These are phyloP conservation scores for Perccottus glenii DNA, from an alignment of 2,113 vertebrate genomes.

Conservation along the genomic window DNA sequence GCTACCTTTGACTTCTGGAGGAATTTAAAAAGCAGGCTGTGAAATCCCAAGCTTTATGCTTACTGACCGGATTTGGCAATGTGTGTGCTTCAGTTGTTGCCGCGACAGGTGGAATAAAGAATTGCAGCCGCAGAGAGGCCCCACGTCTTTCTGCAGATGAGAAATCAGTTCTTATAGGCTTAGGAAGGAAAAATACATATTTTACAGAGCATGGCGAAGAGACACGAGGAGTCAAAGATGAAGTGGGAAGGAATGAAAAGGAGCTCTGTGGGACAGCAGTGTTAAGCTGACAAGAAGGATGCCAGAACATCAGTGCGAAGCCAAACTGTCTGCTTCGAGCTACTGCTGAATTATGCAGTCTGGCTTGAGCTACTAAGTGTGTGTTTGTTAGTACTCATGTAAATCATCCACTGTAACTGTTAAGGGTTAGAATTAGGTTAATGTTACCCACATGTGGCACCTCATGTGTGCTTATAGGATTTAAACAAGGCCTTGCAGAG, in stretches of 20 bases:
- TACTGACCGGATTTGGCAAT: conserved; percentile 22
- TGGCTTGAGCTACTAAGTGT: conserved; percentile 19
- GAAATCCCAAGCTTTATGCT: conserved; percentile 19
- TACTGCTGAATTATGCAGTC: conserved; percentile 65
- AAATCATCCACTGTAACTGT: background rate
- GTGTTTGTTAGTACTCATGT: conserved; percentile 12
- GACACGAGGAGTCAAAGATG: conserved; percentile 43
- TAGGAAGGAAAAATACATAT: conserved; percentile 60
- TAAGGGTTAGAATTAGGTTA: background rate
- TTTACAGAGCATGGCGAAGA: conserved; percentile 59
- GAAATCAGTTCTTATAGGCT: conserved; percentile 52
- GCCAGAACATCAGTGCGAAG: conserved; percentile 67
- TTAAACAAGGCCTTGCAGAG: background rate
- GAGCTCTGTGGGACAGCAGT: conserved; percentile 48
- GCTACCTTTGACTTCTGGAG: conserved; percentile 15
- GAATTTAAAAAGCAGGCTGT: conserved; percentile 23
- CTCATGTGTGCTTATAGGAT: background rate
- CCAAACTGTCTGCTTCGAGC: conserved; percentile 56
- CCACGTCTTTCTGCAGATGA: conserved; percentile 55
- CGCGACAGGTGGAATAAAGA: conserved; percentile 56
- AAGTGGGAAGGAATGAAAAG: conserved; percentile 61
- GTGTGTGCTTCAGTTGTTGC: conserved; percentile 44
- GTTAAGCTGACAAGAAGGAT: conserved; percentile 72
- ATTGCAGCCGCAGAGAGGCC: conserved; percentile 46
- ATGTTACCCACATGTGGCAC: background rate